phyloP scores from a whole-genome alignment of 2,888 invertebrate genomes.

The Macrophya alboannulata region DNA sequence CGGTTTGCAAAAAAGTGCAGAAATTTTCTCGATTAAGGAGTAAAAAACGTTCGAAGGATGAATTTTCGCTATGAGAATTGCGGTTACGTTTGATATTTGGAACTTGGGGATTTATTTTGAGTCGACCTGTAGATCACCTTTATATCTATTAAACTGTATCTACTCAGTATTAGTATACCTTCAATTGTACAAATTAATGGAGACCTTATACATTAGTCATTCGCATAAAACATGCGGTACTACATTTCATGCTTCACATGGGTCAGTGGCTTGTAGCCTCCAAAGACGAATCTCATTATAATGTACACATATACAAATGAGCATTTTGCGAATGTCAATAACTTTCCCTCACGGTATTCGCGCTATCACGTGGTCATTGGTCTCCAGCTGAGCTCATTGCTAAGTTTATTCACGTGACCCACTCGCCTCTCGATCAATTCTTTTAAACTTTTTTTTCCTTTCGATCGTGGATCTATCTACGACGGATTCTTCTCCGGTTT shows the following conservation, averaged over 20 bases:
- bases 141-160: not conserved
- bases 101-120: not conserved
- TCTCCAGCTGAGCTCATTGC: conserved; percentile 25
- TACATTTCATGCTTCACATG: conserved; percentile 21
- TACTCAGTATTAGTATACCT: not conserved
- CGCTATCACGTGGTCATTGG: not conserved
- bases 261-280: not conserved
- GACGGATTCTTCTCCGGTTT: not conserved
- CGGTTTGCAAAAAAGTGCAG: not conserved
- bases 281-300: conserved; percentile 17
- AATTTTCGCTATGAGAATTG: too few relatives aligned
- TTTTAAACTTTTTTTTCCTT: not conserved
- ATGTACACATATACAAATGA: not conserved
- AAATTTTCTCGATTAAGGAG: not conserved
- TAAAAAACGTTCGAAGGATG: not conserved
- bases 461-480: not conserved
- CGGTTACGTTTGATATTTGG: too few relatives aligned
- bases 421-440: not conserved
- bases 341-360: conserved; percentile 11
- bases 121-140: not conserved
- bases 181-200: conserved; percentile 23
- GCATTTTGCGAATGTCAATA: conserved; percentile 27
- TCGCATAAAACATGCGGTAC: conserved; percentile 3
- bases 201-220: not conserved
- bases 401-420: conserved; percentile 2